Evolutionary conservation across 2,113 vertebrate species (phyloP).

Genomic region (Centropristis striata): DNA sequence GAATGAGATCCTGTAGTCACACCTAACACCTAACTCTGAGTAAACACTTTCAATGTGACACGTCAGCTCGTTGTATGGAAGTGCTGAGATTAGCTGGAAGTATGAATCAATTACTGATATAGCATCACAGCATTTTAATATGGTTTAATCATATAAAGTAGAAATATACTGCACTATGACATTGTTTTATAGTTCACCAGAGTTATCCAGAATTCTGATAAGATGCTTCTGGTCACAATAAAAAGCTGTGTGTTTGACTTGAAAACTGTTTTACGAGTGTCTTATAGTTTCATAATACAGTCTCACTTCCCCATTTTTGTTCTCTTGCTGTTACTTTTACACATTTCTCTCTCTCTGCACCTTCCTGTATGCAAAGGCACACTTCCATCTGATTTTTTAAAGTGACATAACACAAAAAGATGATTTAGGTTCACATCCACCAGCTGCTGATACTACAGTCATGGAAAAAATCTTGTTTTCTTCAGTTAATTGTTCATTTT

Average conservation of each 20-base stretch:
- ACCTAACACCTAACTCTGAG: not conserved
- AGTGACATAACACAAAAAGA: not conserved
- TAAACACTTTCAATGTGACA: not conserved
- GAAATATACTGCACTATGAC: not conserved
- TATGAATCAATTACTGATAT: not conserved
- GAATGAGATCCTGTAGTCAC: too few species aligned
- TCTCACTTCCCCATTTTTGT: conserved; percentile 13
- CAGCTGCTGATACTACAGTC: not conserved
- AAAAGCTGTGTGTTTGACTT: not conserved
- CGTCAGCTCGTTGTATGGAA: not conserved
- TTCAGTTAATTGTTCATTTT: too few species aligned
- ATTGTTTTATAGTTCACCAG: not conserved
- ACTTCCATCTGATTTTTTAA: not conserved
- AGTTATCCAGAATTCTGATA: not conserved
- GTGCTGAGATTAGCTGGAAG: not conserved
- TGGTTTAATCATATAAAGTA: not conserved
- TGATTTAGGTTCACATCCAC: not conserved
- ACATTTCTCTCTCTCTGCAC: not conserved
- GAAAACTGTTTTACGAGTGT: not conserved
- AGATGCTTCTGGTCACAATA: not conserved
- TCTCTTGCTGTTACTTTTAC: not conserved
- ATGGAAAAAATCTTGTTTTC: not conserved
- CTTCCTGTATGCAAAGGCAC: not conserved
- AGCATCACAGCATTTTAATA: not conserved
- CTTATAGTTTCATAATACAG: not conserved